phyloP scores from a whole-genome alignment of 2,797 vertebrate species.

The Halcyon chelicuti region DNA sequence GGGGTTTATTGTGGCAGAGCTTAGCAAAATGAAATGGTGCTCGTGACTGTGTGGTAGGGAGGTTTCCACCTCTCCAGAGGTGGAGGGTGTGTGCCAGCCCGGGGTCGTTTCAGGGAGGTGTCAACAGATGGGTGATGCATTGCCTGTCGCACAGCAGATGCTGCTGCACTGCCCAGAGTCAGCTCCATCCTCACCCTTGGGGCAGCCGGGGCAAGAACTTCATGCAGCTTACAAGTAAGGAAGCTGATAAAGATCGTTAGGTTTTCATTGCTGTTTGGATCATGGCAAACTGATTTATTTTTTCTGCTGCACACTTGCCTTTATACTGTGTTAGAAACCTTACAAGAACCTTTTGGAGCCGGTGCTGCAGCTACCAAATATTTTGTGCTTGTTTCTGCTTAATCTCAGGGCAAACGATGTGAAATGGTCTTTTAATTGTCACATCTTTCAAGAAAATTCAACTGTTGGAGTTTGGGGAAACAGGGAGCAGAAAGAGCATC shows the following conservation, averaged over 20 bases:
- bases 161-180: not conserved
- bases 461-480: not conserved
- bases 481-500: not conserved
- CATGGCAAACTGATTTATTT: not conserved
- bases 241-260: not conserved
- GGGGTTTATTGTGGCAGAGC: not conserved
- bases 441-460: not conserved
- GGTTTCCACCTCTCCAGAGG: not conserved
- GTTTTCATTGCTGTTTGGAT: not conserved
- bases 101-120: not conserved
- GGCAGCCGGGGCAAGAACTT: not conserved
- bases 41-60: not conserved
- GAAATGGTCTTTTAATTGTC: not conserved
- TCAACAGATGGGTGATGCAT: rapidly evolving
- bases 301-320: not conserved
- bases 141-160: not conserved
- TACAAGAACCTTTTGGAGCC: not conserved
- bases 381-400: not conserved
- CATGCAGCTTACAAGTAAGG: not conserved
- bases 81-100: not conserved
- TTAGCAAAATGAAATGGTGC: not conserved
- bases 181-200: not conserved
- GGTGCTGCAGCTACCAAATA: not conserved
- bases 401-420: not conserved
- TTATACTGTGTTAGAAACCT: not conserved